These are phyloP conservation scores for Molossus molossus DNA, from an alignment of 2,797 vertebrate species.

Conservation along the genomic window DNA sequence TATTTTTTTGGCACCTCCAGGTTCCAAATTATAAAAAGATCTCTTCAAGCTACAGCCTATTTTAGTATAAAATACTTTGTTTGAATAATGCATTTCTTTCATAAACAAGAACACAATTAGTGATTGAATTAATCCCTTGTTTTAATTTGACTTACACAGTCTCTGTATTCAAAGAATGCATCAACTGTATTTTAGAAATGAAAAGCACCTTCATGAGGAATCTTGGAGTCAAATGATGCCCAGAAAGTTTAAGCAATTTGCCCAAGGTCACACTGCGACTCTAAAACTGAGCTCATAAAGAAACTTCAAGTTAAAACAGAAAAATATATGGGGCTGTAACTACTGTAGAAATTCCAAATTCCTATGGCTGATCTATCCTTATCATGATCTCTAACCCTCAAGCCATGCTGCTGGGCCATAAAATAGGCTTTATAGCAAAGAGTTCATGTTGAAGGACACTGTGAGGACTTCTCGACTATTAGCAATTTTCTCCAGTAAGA, in stretches of 20 bases:
- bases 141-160: constrained; percentile 32
- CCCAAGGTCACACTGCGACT: neutral
- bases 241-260: constrained; percentile 14
- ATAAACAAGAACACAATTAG: neutral
- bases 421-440: neutral
- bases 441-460: neutral
- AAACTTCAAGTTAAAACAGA: constrained; percentile 57
- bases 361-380: neutral
- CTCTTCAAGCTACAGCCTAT: neutral
- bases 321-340: neutral
- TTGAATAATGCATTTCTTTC: neutral
- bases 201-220: neutral
- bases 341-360: neutral
- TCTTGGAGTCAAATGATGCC: neutral
- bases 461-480: neutral
- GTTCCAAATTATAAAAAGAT: constrained; percentile 6
- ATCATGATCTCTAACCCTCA: neutral
- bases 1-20: neutral
- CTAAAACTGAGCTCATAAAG: neutral
- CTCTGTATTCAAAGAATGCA: constrained; percentile 11
- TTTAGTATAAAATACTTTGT: constrained; percentile 25
- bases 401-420: neutral
- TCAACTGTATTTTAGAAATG: constrained; percentile 33
- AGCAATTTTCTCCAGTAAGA: constrained; percentile 57
- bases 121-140: neutral